Percentiles rank a stretch among this genome's conserved stretches.
These are phyloP conservation scores for Troides oblongomaculatus DNA, from an alignment of 2,888 invertebrate species.

Conservation along the genomic window DNA sequence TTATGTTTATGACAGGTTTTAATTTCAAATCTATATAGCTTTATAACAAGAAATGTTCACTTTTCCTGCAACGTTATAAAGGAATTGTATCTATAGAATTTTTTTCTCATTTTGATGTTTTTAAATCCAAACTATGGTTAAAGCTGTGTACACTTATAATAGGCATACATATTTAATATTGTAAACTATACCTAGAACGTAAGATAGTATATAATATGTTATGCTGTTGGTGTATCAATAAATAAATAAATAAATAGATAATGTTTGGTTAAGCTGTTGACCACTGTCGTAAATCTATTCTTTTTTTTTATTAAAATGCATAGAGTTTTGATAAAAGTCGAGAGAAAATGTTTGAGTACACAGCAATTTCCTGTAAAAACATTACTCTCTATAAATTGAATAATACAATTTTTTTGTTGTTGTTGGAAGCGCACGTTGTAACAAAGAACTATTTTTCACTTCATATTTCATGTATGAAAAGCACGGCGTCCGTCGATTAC, in stretches of 20 bases:
- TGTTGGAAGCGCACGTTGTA: background rate
- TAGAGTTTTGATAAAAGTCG: too few relatives aligned
- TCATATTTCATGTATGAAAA: constrained; percentile 9
- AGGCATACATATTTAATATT: too few relatives aligned
- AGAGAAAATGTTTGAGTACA: too few relatives aligned
- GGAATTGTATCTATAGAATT: background rate
- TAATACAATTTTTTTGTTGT: background rate
- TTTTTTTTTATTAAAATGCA: too few relatives aligned
- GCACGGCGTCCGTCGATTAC: constrained; percentile 36
- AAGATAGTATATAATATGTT: too few relatives aligned
- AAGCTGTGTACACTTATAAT: too few relatives aligned
- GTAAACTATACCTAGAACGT: too few relatives aligned
- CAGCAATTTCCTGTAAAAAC: too few relatives aligned
- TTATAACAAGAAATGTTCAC: background rate
- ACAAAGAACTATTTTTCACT: background rate
- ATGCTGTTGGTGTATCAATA: too few relatives aligned
- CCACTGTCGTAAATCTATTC: background rate
- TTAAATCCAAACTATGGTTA: too few relatives aligned
- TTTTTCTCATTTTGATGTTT: background rate
- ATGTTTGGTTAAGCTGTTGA: background rate
- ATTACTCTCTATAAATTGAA: background rate
- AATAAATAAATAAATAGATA: background rate
- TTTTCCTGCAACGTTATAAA: background rate
- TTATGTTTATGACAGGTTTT: background rate
- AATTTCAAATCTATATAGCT: background rate